A percentile compares a stretch with the other conserved stretches of the same genome.
phyloP scores from a whole-genome alignment of 2,797 vertebrate genomes.

The Molossus molossus region DNA sequence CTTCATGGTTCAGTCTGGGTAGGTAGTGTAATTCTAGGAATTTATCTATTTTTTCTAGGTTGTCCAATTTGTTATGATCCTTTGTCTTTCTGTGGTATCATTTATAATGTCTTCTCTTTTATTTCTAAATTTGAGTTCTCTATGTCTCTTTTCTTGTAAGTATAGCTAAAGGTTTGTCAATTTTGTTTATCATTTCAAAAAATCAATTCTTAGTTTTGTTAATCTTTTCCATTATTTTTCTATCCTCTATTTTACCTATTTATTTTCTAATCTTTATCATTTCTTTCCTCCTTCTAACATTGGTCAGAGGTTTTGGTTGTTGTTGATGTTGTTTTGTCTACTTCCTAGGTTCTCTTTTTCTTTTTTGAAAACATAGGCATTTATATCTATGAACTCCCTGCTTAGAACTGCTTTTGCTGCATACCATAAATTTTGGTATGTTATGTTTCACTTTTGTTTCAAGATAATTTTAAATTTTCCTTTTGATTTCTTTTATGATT shows the following conservation, averaged over 20 bases:
- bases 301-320: background rate
- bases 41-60: background rate
- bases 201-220: background rate
- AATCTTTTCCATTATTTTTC: background rate
- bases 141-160: background rate
- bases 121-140: background rate
- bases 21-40: background rate
- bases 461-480: background rate
- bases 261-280: background rate
- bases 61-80: background rate
- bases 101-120: background rate
- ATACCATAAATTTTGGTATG: background rate
- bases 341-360: background rate
- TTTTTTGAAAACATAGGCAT: background rate
- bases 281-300: conserved; percentile 1
- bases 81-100: background rate
- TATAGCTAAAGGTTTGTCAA: background rate
- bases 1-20: background rate
- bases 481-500: background rate
- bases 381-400: background rate
- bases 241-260: background rate
- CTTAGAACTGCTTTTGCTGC: background rate
- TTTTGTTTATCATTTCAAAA: background rate
- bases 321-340: background rate
- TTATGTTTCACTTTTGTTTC: background rate